phyloP scores from a whole-genome alignment of 2,113 vertebrate species.

The Pongo pygmaeus region DNA sequence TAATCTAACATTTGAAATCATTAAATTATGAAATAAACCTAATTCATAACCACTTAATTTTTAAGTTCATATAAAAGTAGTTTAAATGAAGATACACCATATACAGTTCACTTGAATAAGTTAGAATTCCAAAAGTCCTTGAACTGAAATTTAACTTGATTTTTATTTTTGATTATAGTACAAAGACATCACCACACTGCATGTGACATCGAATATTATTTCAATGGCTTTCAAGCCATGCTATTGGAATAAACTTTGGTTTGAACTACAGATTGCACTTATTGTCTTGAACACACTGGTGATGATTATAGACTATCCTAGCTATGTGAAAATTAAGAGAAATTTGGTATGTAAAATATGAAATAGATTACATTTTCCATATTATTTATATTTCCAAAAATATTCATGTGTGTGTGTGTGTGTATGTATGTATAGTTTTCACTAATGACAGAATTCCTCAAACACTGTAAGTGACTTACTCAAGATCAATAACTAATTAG shows the following conservation, averaged over 20 bases:
- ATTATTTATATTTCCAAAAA: not conserved
- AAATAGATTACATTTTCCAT: not conserved
- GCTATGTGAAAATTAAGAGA: not conserved
- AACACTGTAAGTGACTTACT: not conserved
- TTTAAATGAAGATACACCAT: not conserved
- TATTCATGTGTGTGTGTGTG: not conserved
- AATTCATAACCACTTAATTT: not conserved
- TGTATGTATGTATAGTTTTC: not conserved
- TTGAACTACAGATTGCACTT: not conserved
- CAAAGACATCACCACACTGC: not conserved
- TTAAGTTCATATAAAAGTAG: not conserved
- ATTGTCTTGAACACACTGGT: rapidly evolving
- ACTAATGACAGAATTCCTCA: not conserved
- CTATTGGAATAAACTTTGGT: not conserved
- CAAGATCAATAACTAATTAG: not conserved
- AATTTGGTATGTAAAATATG: not conserved
- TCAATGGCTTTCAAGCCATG: not conserved
- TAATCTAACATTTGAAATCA: not conserved
- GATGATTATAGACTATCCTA: not conserved
- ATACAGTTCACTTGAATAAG: not conserved
- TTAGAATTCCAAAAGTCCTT: not conserved
- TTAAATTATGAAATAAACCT: not conserved
- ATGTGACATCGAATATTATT: not conserved
- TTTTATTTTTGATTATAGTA: not conserved
- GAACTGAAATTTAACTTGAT: not conserved